Percentiles rank a stretch among this genome's conserved stretches.
Evolutionary conservation across 2,888 invertebrate genomes (phyloP).

Genomic region (Alsophila aescularia): DNA sequence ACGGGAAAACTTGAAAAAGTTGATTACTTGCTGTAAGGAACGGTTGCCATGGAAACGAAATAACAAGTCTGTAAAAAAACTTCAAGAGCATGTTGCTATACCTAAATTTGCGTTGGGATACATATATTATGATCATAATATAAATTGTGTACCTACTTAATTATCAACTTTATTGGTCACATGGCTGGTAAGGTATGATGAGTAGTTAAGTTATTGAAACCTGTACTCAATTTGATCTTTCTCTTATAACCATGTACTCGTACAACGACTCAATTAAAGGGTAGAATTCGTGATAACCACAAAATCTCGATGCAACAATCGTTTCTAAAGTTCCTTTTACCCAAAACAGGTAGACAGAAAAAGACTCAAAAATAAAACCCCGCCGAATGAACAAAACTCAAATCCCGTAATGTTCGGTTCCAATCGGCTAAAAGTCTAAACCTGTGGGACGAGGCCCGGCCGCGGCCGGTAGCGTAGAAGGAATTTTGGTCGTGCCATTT

Average conservation of each 20-base stretch:
- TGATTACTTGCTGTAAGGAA: too few relatives aligned
- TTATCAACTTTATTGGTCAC: too few relatives aligned
- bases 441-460: constrained; percentile 16
- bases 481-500: constrained; percentile 19
- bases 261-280: not conserved
- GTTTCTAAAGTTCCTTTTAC: constrained; percentile 2
- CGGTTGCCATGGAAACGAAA: too few relatives aligned
- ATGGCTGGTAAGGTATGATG: too few relatives aligned
- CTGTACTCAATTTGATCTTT: not conserved
- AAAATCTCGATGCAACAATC: not conserved
- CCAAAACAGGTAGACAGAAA: constrained; percentile 28
- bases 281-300: not conserved
- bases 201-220: too few relatives aligned
- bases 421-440: constrained; percentile 29
- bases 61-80: too few relatives aligned
- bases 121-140: too few relatives aligned
- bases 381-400: constrained; percentile 34
- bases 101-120: too few relatives aligned
- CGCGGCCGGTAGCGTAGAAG: constrained; percentile 14
- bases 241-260: not conserved
- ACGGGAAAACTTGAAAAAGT: too few relatives aligned
- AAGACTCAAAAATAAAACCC: constrained; percentile 26
- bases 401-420: constrained; percentile 29
- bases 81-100: too few relatives aligned
- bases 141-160: too few relatives aligned